Conservation (phyloP, 2,888 invertebrate genomes). For the Rhodophaea formosa region DNA sequence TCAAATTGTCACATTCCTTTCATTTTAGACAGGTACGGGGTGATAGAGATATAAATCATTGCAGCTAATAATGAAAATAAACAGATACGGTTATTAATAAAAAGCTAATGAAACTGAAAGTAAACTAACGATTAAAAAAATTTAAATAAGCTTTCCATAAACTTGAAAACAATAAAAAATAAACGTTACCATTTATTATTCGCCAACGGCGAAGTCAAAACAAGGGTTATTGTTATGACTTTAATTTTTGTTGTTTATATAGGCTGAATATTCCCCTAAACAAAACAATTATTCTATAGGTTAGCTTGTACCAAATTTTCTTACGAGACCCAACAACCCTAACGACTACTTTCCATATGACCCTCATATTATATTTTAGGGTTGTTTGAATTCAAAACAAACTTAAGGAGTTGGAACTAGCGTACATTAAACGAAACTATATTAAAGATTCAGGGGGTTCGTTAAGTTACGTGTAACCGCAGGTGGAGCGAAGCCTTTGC, state of each 20-base stretch:
- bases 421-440: constrained; percentile 74
- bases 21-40: too few species aligned
- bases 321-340: not conserved
- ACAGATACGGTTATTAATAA: too few species aligned
- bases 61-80: too few species aligned
- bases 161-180: too few species aligned
- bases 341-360: constrained; percentile 33
- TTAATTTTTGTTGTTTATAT: too few species aligned
- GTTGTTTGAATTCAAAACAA: constrained; percentile 55
- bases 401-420: constrained; percentile 64
- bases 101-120: too few species aligned
- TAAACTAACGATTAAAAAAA: too few species aligned
- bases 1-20: not conserved
- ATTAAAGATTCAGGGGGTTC: constrained; percentile 78
- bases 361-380: constrained; percentile 27
- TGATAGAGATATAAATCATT: too few species aligned
- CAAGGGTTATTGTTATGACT: too few species aligned
- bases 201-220: too few species aligned
- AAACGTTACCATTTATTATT: too few species aligned
- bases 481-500: constrained; percentile 67
- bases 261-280: not conserved
- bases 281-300: not conserved
- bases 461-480: constrained; percentile 78
- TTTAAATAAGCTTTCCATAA: too few species aligned
- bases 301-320: not conserved